phyloP scores from a whole-genome alignment of 92 coral and sea anemone genomes.

The Umimayanthus chanpuru region DNA sequence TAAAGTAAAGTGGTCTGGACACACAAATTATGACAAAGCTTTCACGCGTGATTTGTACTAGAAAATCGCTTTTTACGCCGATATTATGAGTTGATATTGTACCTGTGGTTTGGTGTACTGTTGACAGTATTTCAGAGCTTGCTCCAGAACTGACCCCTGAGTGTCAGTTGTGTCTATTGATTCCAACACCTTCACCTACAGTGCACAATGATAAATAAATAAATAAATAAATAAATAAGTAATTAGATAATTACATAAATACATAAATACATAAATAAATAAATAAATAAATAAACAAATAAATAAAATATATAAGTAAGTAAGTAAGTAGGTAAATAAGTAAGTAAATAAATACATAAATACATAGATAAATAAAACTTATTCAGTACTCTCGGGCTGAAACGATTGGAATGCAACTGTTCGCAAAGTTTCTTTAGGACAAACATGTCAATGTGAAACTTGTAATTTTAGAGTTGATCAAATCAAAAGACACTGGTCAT shows the following conservation, averaged over 20 bases:
- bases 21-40: too few relatives aligned
- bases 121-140: constrained; percentile 89
- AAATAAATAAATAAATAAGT: not conserved
- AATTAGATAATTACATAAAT: not conserved
- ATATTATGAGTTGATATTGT: not conserved
- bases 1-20: too few relatives aligned
- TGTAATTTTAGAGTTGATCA: too few relatives aligned
- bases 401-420: not conserved
- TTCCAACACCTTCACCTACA: constrained; percentile 51
- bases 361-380: too few relatives aligned
- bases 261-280: not conserved
- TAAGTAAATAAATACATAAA: too few relatives aligned
- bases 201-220: not conserved
- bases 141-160: constrained; percentile 72
- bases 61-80: not conserved
- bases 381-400: not conserved
- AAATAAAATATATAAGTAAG: too few relatives aligned
- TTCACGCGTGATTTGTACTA: too few relatives aligned
- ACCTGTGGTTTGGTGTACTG: constrained; percentile 87
- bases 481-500: too few relatives aligned
- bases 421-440: too few relatives aligned
- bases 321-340: too few relatives aligned
- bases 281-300: too few relatives aligned
- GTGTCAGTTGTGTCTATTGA: constrained; percentile 56
- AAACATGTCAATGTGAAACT: too few relatives aligned